Evolutionary conservation across 2,888 invertebrate genomes (phyloP), one percentile per base, ranked within the genome.

Genomic region (Spodoptera picta): DNA sequence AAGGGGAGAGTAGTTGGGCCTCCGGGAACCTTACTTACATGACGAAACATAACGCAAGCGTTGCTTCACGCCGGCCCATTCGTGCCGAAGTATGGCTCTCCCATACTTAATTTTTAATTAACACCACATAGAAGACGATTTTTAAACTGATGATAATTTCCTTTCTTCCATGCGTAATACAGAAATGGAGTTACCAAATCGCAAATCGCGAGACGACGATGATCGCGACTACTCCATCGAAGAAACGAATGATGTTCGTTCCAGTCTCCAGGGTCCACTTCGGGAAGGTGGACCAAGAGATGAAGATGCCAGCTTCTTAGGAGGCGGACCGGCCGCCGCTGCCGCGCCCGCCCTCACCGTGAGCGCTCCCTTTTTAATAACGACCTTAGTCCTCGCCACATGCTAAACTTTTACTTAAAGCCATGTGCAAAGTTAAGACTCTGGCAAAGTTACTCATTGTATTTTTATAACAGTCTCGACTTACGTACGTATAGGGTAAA

Each of bases 241-340:
- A 67, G 93, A 93, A 76, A 92, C 92, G 65, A 95, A 95, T 68
- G 93, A 95, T 71, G 94, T 96, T 78, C 95, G 96, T 62, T 96
- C 96, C 80, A 96, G 96, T 74, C 96, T 96, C 72, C 96, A 96
- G 82, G 96, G 96, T 49, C 95, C 96, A 2, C 91, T 96, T 43
- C 93, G 96, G 69, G 96, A 96, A 90, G 95, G 96, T 58, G 95
- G 94, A 72, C 90, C 96, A 71, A 73, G 90, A 57, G 85, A 90
- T 11, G 94, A 95, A 76, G 95, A 95, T 75, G 91, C 92, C 1
- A 88, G 91, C 45, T 94, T 92, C 83, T 87, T 94, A 43, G 94
- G 91, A 52, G 91, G 88, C 6, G 87, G 87, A 5, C 88, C 88
- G 24, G 80, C 87, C 65, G 73, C 86, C 45, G 84, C 80, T 50